phyloP scores from a whole-genome alignment of 1,140 invertebrate species.

The Drosophila navojoa region DNA sequence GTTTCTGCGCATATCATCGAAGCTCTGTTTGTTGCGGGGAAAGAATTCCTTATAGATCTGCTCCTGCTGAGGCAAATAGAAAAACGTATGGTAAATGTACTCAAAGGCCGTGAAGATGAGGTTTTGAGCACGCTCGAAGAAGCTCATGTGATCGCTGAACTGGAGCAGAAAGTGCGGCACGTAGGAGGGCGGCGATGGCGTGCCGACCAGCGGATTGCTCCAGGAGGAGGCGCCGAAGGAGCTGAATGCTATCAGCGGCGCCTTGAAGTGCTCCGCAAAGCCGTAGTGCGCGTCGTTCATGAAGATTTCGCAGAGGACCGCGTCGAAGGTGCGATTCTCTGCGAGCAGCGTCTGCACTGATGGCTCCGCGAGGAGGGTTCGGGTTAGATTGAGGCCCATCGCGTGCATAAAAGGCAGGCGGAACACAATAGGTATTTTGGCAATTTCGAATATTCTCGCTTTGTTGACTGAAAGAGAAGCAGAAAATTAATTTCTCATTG shows the following conservation, averaged over 20 bases:
- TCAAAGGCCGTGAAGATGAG: slow-evolving; percentile 51
- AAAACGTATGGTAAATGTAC: slow-evolving; percentile 30
- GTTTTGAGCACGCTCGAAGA: slow-evolving; percentile 84
- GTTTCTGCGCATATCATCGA: slow-evolving; percentile 77
- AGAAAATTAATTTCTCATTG: background rate
- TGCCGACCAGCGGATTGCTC: slow-evolving; percentile 76
- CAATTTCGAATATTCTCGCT: slow-evolving; percentile 27
- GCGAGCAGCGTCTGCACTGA: slow-evolving; percentile 50
- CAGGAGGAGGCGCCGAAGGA: slow-evolving; percentile 68
- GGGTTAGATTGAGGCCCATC: slow-evolving; percentile 53
- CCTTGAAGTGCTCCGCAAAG: slow-evolving; percentile 67
- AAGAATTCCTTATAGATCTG: slow-evolving; percentile 81
- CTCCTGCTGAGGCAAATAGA: slow-evolving; percentile 72
- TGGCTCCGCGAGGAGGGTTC: slow-evolving; percentile 43
- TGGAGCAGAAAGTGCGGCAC: slow-evolving; percentile 71
- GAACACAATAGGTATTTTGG: slow-evolving; percentile 2
- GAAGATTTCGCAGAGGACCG: slow-evolving; percentile 72
- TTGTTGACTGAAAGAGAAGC: slow-evolving; percentile 26
- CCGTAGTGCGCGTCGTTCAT: slow-evolving; percentile 72
- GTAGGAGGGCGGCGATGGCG: slow-evolving; percentile 80
- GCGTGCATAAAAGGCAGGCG: slow-evolving; percentile 33
- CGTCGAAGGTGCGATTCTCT: slow-evolving; percentile 68
- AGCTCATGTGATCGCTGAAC: slow-evolving; percentile 82
- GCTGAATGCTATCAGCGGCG: slow-evolving; percentile 65
- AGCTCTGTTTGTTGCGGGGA: slow-evolving; percentile 56